Base-by-base conservation (phyloP, 92 coral and sea anemone genomes). In the Parazoanthus darwini region DNA sequence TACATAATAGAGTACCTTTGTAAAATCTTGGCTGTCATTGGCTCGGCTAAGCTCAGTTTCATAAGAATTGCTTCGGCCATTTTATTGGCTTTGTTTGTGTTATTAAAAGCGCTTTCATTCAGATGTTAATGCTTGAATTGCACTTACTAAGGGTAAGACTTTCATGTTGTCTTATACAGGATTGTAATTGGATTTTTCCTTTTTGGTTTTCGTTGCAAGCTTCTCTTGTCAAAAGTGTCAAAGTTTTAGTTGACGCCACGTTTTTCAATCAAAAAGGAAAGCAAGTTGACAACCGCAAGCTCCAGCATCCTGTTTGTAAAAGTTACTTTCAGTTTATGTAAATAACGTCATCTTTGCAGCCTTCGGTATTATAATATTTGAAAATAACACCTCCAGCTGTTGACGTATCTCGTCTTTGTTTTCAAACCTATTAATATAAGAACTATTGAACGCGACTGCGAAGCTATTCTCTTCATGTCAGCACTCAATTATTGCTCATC, bases 31-130 rank as follows among this genome's bases (percentile, higher is more conserved):
- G 42, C 67, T 33, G 48, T 72, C 77, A 92, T 92, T 92, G 94
- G 94, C 85, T 92, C 90, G 84, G 79, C 87, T 92, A 89, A 92
- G 92, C 90, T 80, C 79, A 16, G 51, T 85, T 89, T 85, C 88
- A 83, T 92, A 86, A 56, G 86, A 89, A 67, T 59, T 39, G 78
- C 59, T 86, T 63, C 88, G 86, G 86, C 84, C 83, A 79, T 90
- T 50, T 92, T 76, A 92, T 89, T 92, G 77, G 90, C 92, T 89
- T 92, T 86, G 94, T 92, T 86, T 79, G 83, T 38, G 86, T 67
- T 71, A 81, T 68, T 85, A 92, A 88, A 81, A 66, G 86, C 77
- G 81, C 90, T 86, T 81, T 84, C 79, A 84, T 92, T 89, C 94
- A 85, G 68, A 92, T 92, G 92, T 73, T 89, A 79, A 92, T 89